Conservation (phyloP, 35 echinoderm and acorn worm genomes). For the Ophiothrix spiculata region DNA sequence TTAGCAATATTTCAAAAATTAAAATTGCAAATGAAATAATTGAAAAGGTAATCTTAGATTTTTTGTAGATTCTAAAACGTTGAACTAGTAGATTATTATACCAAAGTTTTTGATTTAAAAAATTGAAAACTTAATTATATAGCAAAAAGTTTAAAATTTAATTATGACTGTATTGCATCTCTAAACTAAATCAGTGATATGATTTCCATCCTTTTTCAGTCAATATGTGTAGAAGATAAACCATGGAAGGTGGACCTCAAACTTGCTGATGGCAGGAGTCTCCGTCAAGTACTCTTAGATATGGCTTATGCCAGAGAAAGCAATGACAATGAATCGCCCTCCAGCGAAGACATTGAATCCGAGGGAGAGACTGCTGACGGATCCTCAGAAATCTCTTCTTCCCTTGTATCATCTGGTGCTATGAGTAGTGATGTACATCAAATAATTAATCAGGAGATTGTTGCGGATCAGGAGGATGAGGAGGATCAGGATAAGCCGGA, state of each 20-base stretch:
- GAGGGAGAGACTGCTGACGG: not conserved
- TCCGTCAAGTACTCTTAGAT: slow-evolving; percentile 12
- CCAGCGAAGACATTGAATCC: not conserved
- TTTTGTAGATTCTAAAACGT: not conserved
- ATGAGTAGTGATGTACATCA: not conserved
- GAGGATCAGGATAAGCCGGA: not conserved
- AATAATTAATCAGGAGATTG: not conserved
- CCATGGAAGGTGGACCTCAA: slow-evolving; percentile 49
- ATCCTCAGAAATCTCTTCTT: not conserved
- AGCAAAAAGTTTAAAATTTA: no score
- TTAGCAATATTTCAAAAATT: no score
- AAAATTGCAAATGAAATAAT: no score
- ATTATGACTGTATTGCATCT: not conserved
- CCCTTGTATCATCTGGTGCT: not conserved
- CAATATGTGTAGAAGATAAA: slow-evolving; percentile 32
- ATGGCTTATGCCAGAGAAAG: not conserved
- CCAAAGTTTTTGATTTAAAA: not conserved
- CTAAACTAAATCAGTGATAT: not conserved
- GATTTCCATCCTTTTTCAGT: slow-evolving; percentile 7
- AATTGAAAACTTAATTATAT: no score
- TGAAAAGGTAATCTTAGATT: no score
- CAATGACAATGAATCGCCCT: not conserved
- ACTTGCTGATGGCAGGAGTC: slow-evolving; percentile 24
- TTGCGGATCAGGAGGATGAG: not conserved
- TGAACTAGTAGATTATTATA: not conserved